Percentiles rank a stretch among this genome's conserved stretches.
These are phyloP conservation scores for Ptyas mucosa DNA, from an alignment of 2,113 vertebrate species.

Conservation along the genomic window DNA sequence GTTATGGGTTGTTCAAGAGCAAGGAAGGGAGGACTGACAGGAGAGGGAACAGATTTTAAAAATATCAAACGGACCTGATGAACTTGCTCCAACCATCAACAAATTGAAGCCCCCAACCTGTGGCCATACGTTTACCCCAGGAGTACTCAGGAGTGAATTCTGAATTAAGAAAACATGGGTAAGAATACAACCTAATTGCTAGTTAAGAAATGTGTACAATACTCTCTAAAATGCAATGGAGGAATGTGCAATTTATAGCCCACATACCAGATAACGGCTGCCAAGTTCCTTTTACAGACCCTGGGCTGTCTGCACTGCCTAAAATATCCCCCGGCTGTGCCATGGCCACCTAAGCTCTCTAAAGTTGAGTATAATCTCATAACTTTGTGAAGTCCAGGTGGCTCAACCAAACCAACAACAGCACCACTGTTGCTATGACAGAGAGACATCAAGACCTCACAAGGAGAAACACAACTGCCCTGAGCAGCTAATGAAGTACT, in stretches of 20 bases:
- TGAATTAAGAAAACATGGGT: not conserved
- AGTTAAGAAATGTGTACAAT: not conserved
- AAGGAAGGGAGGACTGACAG: not conserved
- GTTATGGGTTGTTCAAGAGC: not conserved
- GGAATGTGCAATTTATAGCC: slow-evolving; percentile 13
- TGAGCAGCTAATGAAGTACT: not conserved
- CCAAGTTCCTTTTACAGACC: slow-evolving; percentile 4
- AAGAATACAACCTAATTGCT: not conserved
- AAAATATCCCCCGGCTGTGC: slow-evolving; percentile 16
- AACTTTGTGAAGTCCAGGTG: slow-evolving; percentile 27
- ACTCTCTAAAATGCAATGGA: not conserved
- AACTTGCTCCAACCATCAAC: not conserved
- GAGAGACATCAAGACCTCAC: slow-evolving; percentile 16
- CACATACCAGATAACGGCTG: slow-evolving; percentile 16
- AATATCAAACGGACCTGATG: too few species aligned
- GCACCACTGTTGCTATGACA: slow-evolving; percentile 19
- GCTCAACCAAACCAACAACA: slow-evolving; percentile 27
- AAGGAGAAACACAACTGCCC: slow-evolving; percentile 16
- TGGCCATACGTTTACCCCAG: not conserved
- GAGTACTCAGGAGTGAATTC: not conserved
- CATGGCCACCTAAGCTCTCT: slow-evolving; percentile 23
- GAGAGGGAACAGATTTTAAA: not conserved
- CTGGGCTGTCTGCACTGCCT: not conserved
- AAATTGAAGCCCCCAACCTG: not conserved
- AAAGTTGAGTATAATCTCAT: slow-evolving; percentile 23